Percentiles rank a stretch among this genome's conserved stretches.
Conservation (phyloP, 2,113 vertebrate species). For the Hyaena hyaena region DNA sequence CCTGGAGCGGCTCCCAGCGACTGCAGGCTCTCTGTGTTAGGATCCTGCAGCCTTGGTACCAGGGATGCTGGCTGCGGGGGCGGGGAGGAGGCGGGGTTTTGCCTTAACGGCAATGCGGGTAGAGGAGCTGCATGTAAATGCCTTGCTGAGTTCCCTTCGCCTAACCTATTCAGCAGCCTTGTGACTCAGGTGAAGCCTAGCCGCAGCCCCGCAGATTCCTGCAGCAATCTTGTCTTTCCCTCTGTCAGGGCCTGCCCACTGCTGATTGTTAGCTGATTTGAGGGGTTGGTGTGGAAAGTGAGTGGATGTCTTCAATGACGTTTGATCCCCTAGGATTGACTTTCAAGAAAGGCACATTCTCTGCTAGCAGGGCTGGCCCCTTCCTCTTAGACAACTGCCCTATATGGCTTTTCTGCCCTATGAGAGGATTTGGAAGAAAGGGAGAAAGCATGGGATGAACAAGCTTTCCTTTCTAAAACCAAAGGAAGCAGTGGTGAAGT, state of each 20-base stretch:
- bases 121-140: not conserved
- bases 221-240: not conserved
- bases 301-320: not conserved
- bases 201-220: not conserved
- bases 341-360: not conserved
- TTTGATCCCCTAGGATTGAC: not conserved
- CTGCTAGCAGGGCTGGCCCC: not conserved
- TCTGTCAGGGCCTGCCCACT: not conserved
- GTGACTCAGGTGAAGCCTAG: not conserved
- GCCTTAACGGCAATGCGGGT: not conserved
- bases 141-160: not conserved
- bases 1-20: conserved; percentile 64
- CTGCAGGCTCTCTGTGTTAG: conserved; percentile 57
- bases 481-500: not conserved
- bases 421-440: not conserved
- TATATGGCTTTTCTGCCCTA: not conserved
- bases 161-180: not conserved
- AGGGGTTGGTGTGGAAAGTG: not conserved
- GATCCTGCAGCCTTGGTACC: conserved; percentile 25
- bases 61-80: not conserved
- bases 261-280: not conserved
- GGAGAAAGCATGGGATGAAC: not conserved
- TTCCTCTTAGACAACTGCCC: not conserved
- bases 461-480: not conserved
- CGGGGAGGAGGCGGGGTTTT: conserved; percentile 47